Base-by-base conservation (phyloP, 2,888 invertebrate species). In the Perithous albicinctus region DNA sequence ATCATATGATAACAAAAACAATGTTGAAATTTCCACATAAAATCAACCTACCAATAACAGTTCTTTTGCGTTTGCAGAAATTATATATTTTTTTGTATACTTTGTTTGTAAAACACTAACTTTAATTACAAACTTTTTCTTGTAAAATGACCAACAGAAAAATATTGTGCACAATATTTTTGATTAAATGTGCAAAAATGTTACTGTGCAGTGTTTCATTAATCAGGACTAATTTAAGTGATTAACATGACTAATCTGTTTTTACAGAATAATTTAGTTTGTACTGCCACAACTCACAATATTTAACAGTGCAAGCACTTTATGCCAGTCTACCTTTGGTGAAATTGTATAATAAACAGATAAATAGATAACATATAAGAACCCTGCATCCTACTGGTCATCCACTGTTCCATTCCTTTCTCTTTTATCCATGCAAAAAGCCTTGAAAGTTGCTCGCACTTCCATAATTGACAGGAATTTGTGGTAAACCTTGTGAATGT, bases 311-410 rank as follows among this genome's bases (percentile, higher is more conserved):
- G 51, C 41, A 35, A 38, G 67, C 35, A 51, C 48, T 54, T 4
- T n/a, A 38, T 69, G 54, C 26, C 26, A 75, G 26, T 23, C 38
- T 67, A 80, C 56, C 80, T 80, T 80, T 80, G 80, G 80, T 80
- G 59, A 76, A 51, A 41, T 64, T 26, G 26, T 67, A 51, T 51
- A 38, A n/a, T 6, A 35, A 35, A 67, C 10, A 10, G 18, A 18
- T 41, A 41, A 41, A 20, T 23, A 26, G 35, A 35, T 26, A 51
- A 41, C 29, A 67, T 46, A 56, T 26, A 75, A 46, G 59, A 23
- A 43, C 18, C 12, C 69, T 61, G 29, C 10, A 2, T 18, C 20
- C 29, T 4, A 23, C n/a, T 15, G 29, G 15, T 61, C 48, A 35
- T 38, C 29, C 41, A 43, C 51, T 32, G 18, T 4, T 18, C 8